These are phyloP conservation scores for Tachystola acroxantha DNA, from an alignment of 2,888 invertebrate genomes.

Conservation along the genomic window DNA sequence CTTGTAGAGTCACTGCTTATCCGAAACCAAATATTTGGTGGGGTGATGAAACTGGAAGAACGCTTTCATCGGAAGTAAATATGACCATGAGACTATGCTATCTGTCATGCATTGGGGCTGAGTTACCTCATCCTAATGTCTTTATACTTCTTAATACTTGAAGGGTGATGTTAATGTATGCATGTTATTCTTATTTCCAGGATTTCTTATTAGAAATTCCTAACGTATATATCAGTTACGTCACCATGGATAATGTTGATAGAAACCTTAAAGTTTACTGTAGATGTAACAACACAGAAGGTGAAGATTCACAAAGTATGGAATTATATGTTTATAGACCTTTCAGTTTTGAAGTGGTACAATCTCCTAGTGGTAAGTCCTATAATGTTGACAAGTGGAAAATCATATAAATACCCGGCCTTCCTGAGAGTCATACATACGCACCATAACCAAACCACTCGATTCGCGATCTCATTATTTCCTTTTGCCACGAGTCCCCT, in stretches of 20 bases:
- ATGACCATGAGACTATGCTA: not conserved
- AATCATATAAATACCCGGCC: too few species aligned
- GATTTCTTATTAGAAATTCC: constrained; percentile 43
- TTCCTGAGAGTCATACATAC: too few species aligned
- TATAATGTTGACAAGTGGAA: not conserved
- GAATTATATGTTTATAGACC: constrained; percentile 46
- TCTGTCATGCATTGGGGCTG: too few species aligned
- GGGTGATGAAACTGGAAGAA: constrained; percentile 30
- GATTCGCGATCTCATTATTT: too few species aligned
- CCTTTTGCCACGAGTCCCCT: too few species aligned
- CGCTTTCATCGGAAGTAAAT: constrained; percentile 21
- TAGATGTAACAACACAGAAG: constrained; percentile 36
- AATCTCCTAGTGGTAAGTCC: constrained; percentile 41
- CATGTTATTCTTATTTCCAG: constrained; percentile 34
- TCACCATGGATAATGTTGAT: constrained; percentile 32
- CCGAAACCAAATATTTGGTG: constrained; percentile 48
- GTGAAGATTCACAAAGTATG: constrained; percentile 22
- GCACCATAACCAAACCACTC: too few species aligned
- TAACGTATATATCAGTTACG: constrained; percentile 44
- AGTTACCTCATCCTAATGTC: too few species aligned
- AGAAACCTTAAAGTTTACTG: constrained; percentile 44
- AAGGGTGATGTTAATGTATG: too few species aligned
- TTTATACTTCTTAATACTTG: too few species aligned
- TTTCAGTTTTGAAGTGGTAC: constrained; percentile 42
- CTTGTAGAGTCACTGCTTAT: constrained; percentile 45